Percentiles rank a stretch among this genome's conserved stretches.
These are phyloP conservation scores for Boulengeromyrus knoepffleri DNA, from an alignment of 2,113 vertebrate species.

Conservation along the genomic window DNA sequence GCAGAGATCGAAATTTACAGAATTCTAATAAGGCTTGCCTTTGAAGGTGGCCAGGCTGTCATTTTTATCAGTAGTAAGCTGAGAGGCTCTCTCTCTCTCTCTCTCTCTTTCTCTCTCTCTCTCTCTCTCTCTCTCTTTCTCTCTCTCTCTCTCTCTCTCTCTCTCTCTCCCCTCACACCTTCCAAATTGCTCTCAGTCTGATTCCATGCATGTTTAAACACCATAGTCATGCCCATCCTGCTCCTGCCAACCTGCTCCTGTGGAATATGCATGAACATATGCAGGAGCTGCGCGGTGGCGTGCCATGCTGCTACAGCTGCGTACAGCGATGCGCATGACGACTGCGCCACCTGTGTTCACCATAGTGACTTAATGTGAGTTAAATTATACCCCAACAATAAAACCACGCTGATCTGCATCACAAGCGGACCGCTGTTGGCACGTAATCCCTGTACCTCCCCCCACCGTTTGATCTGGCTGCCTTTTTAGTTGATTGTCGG, in stretches of 20 bases:
- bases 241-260: background rate
- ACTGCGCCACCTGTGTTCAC: background rate
- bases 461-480: background rate
- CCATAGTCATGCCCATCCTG: background rate
- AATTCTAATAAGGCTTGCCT: slow-evolving; percentile 29
- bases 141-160: background rate
- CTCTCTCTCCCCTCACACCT: background rate
- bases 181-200: background rate
- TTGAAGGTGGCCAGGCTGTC: slow-evolving; percentile 22
- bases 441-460: background rate
- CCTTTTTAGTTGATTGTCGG: background rate
- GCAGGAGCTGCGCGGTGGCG: background rate
- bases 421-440: background rate
- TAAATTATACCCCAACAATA: background rate
- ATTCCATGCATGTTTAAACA: slow-evolving; percentile 15
- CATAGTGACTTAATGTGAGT: background rate
- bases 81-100: background rate
- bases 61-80: slow-evolving; percentile 10
- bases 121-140: background rate
- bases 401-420: background rate
- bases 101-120: background rate
- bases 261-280: slow-evolving; percentile 8
- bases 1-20: slow-evolving; percentile 14
- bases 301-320: background rate
- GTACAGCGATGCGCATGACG: background rate